Percentiles rank a stretch among this genome's conserved stretches.
These are phyloP conservation scores for Ophonus ardosiacus DNA, from an alignment of 2,888 invertebrate species.

Conservation along the genomic window DNA sequence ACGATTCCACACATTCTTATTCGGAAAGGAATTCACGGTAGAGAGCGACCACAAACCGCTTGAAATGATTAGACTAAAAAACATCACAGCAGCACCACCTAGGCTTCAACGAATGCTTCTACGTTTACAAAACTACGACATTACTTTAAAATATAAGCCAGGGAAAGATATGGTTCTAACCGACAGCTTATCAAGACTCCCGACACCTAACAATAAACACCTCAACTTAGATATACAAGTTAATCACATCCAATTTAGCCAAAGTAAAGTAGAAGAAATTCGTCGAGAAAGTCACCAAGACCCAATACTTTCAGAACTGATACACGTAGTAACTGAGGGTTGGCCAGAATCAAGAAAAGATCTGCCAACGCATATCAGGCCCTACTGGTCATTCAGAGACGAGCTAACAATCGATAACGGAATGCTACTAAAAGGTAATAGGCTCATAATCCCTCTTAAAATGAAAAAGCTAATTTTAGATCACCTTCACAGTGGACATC, in stretches of 20 bases:
- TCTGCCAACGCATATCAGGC: conserved; percentile 58
- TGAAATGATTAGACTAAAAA: conserved; percentile 68
- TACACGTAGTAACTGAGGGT: conserved; percentile 66
- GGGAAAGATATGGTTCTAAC: conserved; percentile 68
- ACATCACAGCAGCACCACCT: conserved; percentile 64
- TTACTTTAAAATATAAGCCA: conserved; percentile 67
- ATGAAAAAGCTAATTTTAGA: conserved; percentile 66
- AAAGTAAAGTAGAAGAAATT: not conserved
- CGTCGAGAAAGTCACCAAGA: conserved; percentile 57
- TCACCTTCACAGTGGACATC: conserved; percentile 67
- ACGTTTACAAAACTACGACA: conserved; percentile 67
- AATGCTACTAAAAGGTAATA: conserved; percentile 65
- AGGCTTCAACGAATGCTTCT: conserved; percentile 69
- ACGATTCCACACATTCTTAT: conserved; percentile 67
- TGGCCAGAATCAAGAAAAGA: conserved; percentile 67
- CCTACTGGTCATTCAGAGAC: conserved; percentile 60
- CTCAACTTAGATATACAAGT: not conserved
- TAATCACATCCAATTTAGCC: not conserved
- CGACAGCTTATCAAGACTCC: conserved; percentile 64
- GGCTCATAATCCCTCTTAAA: conserved; percentile 64
- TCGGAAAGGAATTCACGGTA: conserved; percentile 65
- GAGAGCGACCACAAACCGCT: conserved; percentile 69
- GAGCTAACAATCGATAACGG: conserved; percentile 63
- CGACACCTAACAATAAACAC: conserved; percentile 54
- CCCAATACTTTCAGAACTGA: conserved; percentile 65